Evolutionary conservation across 2,797 vertebrate species (phyloP).

Genomic region (Alfaro cultratus): DNA sequence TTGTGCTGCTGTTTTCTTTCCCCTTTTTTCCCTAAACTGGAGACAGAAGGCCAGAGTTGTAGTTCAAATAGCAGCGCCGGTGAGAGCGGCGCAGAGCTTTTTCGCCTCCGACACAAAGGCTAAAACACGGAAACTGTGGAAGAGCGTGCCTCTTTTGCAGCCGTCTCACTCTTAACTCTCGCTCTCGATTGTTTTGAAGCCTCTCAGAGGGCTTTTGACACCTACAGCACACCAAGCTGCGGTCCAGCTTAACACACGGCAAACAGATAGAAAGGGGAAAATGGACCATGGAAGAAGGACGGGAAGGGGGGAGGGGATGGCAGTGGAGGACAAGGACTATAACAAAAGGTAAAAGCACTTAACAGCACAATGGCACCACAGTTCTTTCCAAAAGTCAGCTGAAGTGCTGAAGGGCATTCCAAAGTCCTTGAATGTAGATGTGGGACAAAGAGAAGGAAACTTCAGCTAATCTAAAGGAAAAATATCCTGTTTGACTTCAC

Average conservation of each 20-base stretch:
- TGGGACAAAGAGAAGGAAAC: slow-evolving; percentile 58
- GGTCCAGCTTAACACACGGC: slow-evolving; percentile 56
- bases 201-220: slow-evolving; percentile 78
- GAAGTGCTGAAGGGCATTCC: slow-evolving; percentile 74
- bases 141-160: slow-evolving; percentile 37
- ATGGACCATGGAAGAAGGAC: slow-evolving; percentile 50
- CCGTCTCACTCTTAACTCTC: slow-evolving; percentile 55
- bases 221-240: slow-evolving; percentile 65
- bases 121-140: slow-evolving; percentile 39
- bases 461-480: slow-evolving; percentile 44
- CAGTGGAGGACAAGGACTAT: slow-evolving; percentile 68
- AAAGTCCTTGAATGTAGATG: slow-evolving; percentile 67
- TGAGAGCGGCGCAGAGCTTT: slow-evolving; percentile 47
- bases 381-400: slow-evolving; percentile 76
- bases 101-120: slow-evolving; percentile 22
- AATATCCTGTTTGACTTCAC: slow-evolving; percentile 48
- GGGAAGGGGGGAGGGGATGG: slow-evolving; percentile 58
- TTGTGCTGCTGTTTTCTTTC: slow-evolving; percentile 70
- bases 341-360: slow-evolving; percentile 82
- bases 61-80: slow-evolving; percentile 79
- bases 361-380: slow-evolving; percentile 71
- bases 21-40: slow-evolving; percentile 66
- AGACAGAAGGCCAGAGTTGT: slow-evolving; percentile 67
- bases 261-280: slow-evolving; percentile 41
- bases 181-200: slow-evolving; percentile 51